Conservation (phyloP, 2,113 vertebrate species). For the Anhinga anhinga region DNA sequence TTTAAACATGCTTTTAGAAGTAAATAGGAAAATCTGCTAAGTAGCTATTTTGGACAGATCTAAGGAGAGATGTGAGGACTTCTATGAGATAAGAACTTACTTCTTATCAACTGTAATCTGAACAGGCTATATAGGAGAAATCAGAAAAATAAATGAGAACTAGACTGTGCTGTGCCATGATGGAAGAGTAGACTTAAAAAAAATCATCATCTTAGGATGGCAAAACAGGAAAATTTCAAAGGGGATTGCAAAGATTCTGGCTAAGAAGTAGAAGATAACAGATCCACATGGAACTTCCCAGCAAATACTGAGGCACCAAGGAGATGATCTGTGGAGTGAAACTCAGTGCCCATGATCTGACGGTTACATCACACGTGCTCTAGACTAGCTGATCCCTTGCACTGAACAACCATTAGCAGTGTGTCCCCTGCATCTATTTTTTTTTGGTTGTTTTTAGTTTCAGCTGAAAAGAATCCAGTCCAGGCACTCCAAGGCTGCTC, state of each 20-base stretch:
- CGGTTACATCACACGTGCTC: fast-evolving
- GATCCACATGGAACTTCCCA: neutral
- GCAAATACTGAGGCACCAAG: neutral
- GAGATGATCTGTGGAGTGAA: neutral
- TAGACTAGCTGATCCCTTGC: neutral
- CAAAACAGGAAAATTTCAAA: neutral
- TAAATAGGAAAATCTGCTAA: neutral
- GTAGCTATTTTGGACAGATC: slow-evolving; percentile 24
- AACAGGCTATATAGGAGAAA: slow-evolving; percentile 61
- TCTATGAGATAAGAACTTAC: slow-evolving; percentile 41
- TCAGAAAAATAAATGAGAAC: slow-evolving; percentile 55
- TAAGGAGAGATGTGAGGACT: slow-evolving; percentile 17
- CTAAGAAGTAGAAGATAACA: neutral
- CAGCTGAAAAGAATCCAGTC: neutral
- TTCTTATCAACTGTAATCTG: slow-evolving; percentile 62
- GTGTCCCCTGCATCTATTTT: neutral
- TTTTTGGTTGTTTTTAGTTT: neutral
- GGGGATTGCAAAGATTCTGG: neutral
- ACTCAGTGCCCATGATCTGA: neutral
- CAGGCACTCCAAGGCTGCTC: neutral
- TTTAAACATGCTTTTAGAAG: slow-evolving; percentile 40
- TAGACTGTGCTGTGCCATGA: neutral
- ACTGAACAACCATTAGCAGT: neutral
- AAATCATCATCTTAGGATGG: neutral
- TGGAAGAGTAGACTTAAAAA: neutral